phyloP scores from a whole-genome alignment of 37 sponge, comb jelly and placozoan genomes.

The Tethya wilhelma region DNA sequence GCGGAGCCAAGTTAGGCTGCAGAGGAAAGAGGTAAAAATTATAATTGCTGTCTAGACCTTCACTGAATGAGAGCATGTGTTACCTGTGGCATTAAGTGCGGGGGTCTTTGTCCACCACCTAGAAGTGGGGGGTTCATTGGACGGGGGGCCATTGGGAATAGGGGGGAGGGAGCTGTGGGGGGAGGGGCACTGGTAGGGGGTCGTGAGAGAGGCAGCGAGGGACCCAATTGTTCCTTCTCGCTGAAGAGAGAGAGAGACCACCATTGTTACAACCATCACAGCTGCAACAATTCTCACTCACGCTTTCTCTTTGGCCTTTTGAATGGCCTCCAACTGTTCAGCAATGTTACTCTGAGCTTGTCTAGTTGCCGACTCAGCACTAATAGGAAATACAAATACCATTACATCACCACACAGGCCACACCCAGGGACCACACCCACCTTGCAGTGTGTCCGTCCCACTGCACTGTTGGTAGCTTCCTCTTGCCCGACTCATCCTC shows the following conservation, averaged over 20 bases:
- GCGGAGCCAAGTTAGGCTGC: not conserved
- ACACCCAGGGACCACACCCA: constrained; percentile 12
- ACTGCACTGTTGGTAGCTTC: constrained; percentile 49
- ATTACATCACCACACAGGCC: not conserved
- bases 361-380: constrained; percentile 22
- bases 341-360: constrained; percentile 53
- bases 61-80: no score
- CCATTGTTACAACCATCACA: no score
- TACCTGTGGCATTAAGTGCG: not conserved
- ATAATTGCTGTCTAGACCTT: not conserved
- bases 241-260: not conserved
- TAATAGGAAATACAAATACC: not conserved
- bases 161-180: not conserved
- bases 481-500: constrained; percentile 11
- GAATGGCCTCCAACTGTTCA: constrained; percentile 62
- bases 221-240: constrained; percentile 14
- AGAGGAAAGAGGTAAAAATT: not conserved
- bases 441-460: constrained; percentile 87
- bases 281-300: constrained; percentile 32
- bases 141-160: not conserved
- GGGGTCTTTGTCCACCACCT: not conserved
- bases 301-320: constrained; percentile 55
- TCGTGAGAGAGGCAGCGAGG: not conserved
- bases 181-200: constrained; percentile 11
- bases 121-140: not conserved